Conservation (phyloP, 2,113 vertebrate genomes). For the Archocentrus centrarchus region DNA sequence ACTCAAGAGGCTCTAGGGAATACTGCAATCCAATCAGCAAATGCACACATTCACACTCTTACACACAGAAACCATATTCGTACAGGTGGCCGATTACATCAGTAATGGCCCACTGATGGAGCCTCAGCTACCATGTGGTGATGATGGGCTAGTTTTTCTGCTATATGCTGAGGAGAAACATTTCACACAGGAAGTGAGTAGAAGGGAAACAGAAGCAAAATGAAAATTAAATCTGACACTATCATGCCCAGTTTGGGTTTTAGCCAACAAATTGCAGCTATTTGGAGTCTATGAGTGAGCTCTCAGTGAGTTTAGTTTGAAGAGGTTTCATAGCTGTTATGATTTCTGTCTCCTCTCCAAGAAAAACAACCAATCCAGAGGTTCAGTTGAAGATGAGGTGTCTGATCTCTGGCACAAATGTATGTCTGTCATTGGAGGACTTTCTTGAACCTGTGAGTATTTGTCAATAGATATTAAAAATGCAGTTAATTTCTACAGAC, state of each 20-base stretch:
- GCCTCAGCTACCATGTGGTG: slow-evolving; percentile 15
- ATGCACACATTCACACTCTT: slow-evolving; percentile 23
- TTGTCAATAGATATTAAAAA: slow-evolving; percentile 65
- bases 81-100: slow-evolving; percentile 62
- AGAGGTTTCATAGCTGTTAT: slow-evolving; percentile 38
- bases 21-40: slow-evolving; percentile 29
- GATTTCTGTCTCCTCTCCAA: slow-evolving; percentile 7
- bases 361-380: slow-evolving; percentile 12
- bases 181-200: slow-evolving; percentile 23
- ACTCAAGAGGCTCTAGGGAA: slow-evolving; percentile 40
- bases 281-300: neutral
- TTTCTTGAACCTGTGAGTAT: slow-evolving; percentile 50
- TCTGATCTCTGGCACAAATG: slow-evolving; percentile 19
- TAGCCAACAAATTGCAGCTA: slow-evolving; percentile 18
- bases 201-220: slow-evolving; percentile 5
- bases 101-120: slow-evolving; percentile 61
- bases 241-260: neutral
- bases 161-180: neutral
- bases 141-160: slow-evolving; percentile 19
- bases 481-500: slow-evolving; percentile 67
- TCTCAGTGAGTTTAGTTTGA: slow-evolving; percentile 14
- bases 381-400: slow-evolving; percentile 22
- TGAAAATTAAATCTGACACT: neutral
- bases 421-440: slow-evolving; percentile 22
- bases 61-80: slow-evolving; percentile 28